Evolutionary conservation across 2,113 vertebrate species (phyloP).

Genomic region (Struthio camelus): DNA sequence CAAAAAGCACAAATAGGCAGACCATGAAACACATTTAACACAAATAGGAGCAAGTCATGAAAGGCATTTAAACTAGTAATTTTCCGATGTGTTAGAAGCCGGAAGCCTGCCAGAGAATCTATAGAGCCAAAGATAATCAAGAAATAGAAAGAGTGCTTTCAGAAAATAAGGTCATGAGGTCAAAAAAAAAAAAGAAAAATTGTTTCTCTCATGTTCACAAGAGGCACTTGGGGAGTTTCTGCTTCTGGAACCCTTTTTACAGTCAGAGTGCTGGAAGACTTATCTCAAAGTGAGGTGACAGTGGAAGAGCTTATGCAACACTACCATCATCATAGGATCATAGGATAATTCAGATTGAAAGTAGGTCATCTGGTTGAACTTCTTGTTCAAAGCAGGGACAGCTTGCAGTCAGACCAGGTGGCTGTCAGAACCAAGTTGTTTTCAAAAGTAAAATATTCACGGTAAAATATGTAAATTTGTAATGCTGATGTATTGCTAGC

Average conservation of each 20-base stretch:
- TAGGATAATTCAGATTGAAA: background rate
- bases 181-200: background rate
- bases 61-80: background rate
- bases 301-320: background rate
- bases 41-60: background rate
- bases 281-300: background rate
- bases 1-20: background rate
- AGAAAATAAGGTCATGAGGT: slow-evolving; percentile 10
- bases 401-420: background rate
- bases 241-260: background rate
- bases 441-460: background rate
- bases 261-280: background rate
- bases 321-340: background rate
- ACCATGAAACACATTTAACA: background rate
- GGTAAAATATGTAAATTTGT: background rate
- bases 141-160: background rate
- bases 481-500: background rate
- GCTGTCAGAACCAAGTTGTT: background rate
- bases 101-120: background rate
- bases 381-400: background rate
- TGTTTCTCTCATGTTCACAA: background rate
- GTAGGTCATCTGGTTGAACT: background rate
- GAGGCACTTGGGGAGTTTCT: background rate
- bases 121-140: slow-evolving; percentile 35
- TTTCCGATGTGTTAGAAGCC: slow-evolving; percentile 5